Percentiles rank a stretch among this genome's conserved stretches.
These are phyloP conservation scores for Rhizoglyphus robini DNA, from an alignment of 1,140 invertebrate species.

Conservation along the genomic window DNA sequence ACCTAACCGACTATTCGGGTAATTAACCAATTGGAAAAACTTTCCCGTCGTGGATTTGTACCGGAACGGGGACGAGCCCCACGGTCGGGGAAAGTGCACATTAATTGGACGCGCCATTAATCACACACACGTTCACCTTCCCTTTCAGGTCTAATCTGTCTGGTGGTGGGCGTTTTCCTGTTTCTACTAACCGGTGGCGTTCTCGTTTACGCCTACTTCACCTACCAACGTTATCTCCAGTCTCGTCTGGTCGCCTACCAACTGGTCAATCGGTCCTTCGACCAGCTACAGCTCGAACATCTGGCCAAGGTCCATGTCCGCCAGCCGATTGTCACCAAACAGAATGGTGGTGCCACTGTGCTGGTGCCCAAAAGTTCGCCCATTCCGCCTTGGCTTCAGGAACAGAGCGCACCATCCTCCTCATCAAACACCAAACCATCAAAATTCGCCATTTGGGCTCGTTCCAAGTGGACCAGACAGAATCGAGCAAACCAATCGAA, in stretches of 20 bases:
- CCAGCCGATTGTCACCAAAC: neutral
- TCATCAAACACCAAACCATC: neutral
- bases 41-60: too few relatives aligned
- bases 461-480: neutral
- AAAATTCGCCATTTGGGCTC: constrained; percentile 6
- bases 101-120: too few relatives aligned
- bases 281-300: neutral
- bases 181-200: too few relatives aligned
- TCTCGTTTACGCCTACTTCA: neutral
- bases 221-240: neutral
- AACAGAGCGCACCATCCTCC: too few relatives aligned
- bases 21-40: too few relatives aligned
- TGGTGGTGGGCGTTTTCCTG: too few relatives aligned
- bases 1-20: too few relatives aligned
- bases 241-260: constrained; percentile 7
- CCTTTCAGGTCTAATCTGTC: too few relatives aligned
- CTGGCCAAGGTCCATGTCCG: neutral
- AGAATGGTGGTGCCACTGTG: neutral
- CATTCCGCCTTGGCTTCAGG: neutral
- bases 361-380: neutral
- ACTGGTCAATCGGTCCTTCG: constrained; percentile 11
- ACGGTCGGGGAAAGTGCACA: too few relatives aligned
- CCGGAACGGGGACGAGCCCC: too few relatives aligned
- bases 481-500: neutral
- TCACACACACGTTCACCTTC: too few relatives aligned